Evolutionary conservation across 2,797 vertebrate species (phyloP), one percentile per base, ranked within the genome.

Genomic region (Sebastolobus alascanus): DNA sequence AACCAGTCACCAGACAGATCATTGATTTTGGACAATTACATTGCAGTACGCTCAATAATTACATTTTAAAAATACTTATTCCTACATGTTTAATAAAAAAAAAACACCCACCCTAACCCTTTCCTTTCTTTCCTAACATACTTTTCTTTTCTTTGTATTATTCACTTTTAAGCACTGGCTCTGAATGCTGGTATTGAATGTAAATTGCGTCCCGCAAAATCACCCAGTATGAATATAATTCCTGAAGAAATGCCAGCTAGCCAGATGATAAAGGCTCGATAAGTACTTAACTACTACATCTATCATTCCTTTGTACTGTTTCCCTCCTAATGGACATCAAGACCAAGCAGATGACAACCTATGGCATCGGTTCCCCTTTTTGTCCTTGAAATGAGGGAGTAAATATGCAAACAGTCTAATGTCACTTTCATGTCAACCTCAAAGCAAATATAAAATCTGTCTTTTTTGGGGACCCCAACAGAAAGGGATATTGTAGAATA

Each of bases 231-330:
- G 18, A 46, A 56, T 18, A 20, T 46, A 56, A 43, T 64, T 43
- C 5, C 59, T 64, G 14, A 71, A 63, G 20, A 35, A 56, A 29
- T 64, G 52, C 33, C 16, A 31, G 18, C 40, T 37, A n/a, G 38
- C 18, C 22, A 46, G 35, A 76, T 31, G 20, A 77, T 29, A 50
- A 25, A 65, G n/a, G 20, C 25, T 25, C 20, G 22, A 56, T 64
- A 13, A 33, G 16, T 52, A 46, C 50, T 75, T 71, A 73, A 35
- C 65, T 35, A 61, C 29, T n/a, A 56, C 38, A 69, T 69, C 29
- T 27, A 58, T 77, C 58, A 64, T 64, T 71, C 58, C 10, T 63
- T 68, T 18, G 59, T 25, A n/a, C 35, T 8, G 16, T 54, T 68
- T 59, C 27, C 13, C 20, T 43, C 7, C 7, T 33, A 58, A 43